Conservation (phyloP, 2,797 vertebrate species). For the Neomorphus geoffroyi region DNA sequence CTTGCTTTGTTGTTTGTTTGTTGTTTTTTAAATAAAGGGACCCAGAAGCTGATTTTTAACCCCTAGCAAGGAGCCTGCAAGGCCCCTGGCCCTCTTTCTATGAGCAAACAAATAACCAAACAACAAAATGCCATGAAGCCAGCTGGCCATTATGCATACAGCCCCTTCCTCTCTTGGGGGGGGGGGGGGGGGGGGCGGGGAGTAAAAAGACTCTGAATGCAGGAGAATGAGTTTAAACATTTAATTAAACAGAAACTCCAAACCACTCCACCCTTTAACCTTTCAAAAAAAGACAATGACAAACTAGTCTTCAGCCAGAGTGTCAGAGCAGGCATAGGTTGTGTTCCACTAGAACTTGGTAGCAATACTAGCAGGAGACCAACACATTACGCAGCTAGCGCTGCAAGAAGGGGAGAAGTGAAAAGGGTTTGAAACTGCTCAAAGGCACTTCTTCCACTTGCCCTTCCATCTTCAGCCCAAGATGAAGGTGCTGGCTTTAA, state of each 20-base stretch:
- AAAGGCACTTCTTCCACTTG: constrained; percentile 61
- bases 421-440: constrained; percentile 59
- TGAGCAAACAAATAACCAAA: background rate
- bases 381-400: constrained; percentile 56
- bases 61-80: background rate
- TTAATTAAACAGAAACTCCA: constrained; percentile 83
- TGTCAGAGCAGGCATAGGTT: constrained; percentile 66
- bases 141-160: background rate
- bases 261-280: constrained; percentile 77
- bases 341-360: constrained; percentile 65
- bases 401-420: constrained; percentile 57
- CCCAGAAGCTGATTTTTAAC: background rate
- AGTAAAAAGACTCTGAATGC: background rate
- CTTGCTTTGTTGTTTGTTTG: background rate
- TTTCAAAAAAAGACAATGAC: constrained; percentile 71
- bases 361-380: constrained; percentile 70
- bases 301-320: constrained; percentile 74
- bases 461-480: constrained; percentile 38
- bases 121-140: background rate
- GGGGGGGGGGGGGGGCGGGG: too few relatives aligned
- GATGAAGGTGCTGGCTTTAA: constrained; percentile 61
- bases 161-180: background rate
- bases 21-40: background rate
- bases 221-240: constrained; percentile 68
- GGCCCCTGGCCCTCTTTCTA: background rate